A percentile compares a stretch with the other conserved stretches of the same genome.
These are phyloP conservation scores for Sebastes diaconus DNA, from an alignment of 2,797 vertebrate species.

Conservation along the genomic window DNA sequence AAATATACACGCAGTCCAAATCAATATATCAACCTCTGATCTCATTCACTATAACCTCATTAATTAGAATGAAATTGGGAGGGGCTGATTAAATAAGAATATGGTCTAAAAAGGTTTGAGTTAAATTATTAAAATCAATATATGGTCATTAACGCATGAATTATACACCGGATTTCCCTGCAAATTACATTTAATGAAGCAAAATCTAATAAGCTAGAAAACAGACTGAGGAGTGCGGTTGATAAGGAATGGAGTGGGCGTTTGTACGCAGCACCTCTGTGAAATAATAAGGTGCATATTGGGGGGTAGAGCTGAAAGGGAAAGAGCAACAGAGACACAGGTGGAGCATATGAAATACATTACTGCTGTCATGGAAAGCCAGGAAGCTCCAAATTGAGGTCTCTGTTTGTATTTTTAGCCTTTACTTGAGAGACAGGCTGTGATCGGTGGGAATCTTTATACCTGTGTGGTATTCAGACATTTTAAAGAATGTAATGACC, in stretches of 20 bases:
- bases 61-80: not conserved
- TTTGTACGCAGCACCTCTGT: not conserved
- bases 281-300: conserved; percentile 23
- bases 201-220: conserved; percentile 7
- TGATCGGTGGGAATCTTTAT: not conserved
- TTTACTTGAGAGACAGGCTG: not conserved
- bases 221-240: not conserved
- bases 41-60: not conserved
- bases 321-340: conserved; percentile 11
- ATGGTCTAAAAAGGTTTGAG: not conserved
- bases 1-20: no score
- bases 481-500: not conserved
- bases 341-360: conserved; percentile 6
- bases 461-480: not conserved
- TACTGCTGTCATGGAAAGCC: conserved; percentile 11
- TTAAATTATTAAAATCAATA: conserved; percentile 1
- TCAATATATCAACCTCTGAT: not conserved
- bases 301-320: conserved; percentile 1
- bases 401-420: conserved; percentile 1
- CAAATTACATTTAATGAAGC: not conserved
- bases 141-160: not conserved
- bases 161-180: not conserved
- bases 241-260: not conserved
- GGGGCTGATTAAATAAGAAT: not conserved
- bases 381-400: not conserved